Base-by-base conservation (phyloP, 2,113 vertebrate species). In the Brachyhypopomus gauderio region DNA sequence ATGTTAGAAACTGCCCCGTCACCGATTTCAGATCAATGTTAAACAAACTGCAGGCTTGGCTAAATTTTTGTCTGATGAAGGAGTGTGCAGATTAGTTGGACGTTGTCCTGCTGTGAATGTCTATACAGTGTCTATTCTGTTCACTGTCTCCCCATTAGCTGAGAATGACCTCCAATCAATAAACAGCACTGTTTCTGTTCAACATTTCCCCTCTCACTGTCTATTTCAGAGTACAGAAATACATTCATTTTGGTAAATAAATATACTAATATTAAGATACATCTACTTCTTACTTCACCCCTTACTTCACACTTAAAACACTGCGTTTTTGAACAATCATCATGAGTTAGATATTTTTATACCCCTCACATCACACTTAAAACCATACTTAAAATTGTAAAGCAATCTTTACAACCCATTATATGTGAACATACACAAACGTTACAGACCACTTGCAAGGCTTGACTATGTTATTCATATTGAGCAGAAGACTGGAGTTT, bases 201-300 rank as follows among this genome's bases (percentile, higher is more conserved):
- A 2, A 19, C 3, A 19, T n/a, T 3, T 66, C 11, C 63, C 5
- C 27, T 16, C 16, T 30, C 16, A 19, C 3, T 7, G 36, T 11
- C 9, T 14, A 52, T 52, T 52, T 52, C 45, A 12, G 45, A 52
- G 19, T 34, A 58, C 22, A 20, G 5, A 75, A 75, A 58, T 59
- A 48, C 72, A 75, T 75, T 59, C 55, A 75, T 75, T 72, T 3
- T 78, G 66, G 45, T 69, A 56, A 16, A 4, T 59, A 23, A 69
- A 52, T 7, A 2, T 59, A 17, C 70, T 45, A 25, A 45, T 79
- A 67, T 52, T n/a, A 17, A 67, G 14, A 52, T 58, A 48, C 48
- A 38, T 9, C 3, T 38, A 56, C 12, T 30, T n/a, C 25, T 16
- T 27, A n/a, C n/a, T 27, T 12, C 20, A 34, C 3, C 23, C n/a